phyloP scores from a whole-genome alignment of 2,113 vertebrate genomes.

The Podiceps cristatus region DNA sequence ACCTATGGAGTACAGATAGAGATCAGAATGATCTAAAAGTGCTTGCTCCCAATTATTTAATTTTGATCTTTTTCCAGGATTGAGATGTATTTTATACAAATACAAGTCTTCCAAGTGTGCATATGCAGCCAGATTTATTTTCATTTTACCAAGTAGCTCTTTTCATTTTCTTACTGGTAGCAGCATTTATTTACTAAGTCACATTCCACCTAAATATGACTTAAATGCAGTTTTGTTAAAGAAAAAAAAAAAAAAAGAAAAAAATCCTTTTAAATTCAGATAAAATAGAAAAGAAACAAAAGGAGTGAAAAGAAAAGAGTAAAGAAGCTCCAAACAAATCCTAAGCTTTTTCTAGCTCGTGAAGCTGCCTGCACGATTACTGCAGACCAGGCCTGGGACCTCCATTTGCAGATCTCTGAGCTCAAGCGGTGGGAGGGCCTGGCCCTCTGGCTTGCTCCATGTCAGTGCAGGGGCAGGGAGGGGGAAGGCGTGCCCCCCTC shows the following conservation, averaged over 20 bases:
- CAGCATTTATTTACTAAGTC: not conserved
- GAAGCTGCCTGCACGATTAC: not conserved
- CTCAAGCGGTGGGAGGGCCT: not conserved
- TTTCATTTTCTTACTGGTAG: not conserved
- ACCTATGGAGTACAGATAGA: not conserved
- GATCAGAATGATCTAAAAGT: not conserved
- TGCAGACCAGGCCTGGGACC: not conserved
- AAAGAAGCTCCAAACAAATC: not conserved
- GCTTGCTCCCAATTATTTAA: not conserved
- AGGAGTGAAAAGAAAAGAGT: not conserved
- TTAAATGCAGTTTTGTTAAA: not conserved
- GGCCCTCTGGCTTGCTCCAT: too few species aligned
- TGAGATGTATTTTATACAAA: not conserved
- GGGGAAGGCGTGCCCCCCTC: fast-evolving
- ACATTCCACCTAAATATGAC: not conserved
- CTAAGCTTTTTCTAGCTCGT: not conserved
- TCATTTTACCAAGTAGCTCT: not conserved
- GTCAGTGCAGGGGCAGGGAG: not conserved
- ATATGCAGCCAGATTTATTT: not conserved
- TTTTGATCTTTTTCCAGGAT: not conserved
- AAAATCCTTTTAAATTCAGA: not conserved
- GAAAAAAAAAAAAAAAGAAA: not conserved
- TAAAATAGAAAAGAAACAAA: not conserved
- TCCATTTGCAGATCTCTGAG: not conserved
- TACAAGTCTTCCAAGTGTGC: not conserved